These are phyloP conservation scores for Eueremaeus valkanovi DNA, from an alignment of 2,888 invertebrate genomes.

Conservation along the genomic window DNA sequence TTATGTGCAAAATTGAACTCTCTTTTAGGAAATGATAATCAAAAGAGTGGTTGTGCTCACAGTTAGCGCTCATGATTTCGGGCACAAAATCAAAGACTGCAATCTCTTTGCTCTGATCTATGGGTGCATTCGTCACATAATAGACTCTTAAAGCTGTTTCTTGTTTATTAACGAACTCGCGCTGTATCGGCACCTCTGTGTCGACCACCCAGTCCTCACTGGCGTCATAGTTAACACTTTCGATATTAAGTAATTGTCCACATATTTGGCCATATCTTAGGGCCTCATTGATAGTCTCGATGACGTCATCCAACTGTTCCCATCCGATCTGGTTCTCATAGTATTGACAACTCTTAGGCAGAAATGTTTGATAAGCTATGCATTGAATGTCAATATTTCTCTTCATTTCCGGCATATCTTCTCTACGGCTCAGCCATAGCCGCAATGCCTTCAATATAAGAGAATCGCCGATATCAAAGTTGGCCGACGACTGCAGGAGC, in stretches of 20 bases:
- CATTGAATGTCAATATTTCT: neutral
- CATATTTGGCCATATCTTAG: neutral
- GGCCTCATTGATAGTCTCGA: slow-evolving; percentile 1
- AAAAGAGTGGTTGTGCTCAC: too few relatives aligned
- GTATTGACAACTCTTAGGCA: neutral
- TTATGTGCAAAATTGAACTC: too few relatives aligned
- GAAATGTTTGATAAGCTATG: neutral
- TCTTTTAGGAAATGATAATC: too few relatives aligned
- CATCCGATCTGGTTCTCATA: slow-evolving; percentile 1
- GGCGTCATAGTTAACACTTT: slow-evolving; percentile 14
- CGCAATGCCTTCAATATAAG: neutral
- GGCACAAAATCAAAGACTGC: slow-evolving; percentile 21
- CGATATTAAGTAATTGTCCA: neutral
- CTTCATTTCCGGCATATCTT: neutral
- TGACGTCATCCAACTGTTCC: neutral
- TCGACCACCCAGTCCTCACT: neutral
- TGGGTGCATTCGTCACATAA: neutral
- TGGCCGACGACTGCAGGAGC: neutral
- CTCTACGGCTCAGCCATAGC: neutral
- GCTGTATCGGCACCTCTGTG: neutral
- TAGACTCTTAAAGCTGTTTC: neutral
- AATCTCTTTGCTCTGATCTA: neutral
- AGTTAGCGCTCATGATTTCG: neutral
- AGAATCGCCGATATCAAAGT: neutral
- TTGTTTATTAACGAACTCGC: neutral